Percentiles rank a stretch among this genome's conserved stretches.
phyloP scores from a whole-genome alignment of 2,113 vertebrate species.

The Tautogolabrus adspersus region DNA sequence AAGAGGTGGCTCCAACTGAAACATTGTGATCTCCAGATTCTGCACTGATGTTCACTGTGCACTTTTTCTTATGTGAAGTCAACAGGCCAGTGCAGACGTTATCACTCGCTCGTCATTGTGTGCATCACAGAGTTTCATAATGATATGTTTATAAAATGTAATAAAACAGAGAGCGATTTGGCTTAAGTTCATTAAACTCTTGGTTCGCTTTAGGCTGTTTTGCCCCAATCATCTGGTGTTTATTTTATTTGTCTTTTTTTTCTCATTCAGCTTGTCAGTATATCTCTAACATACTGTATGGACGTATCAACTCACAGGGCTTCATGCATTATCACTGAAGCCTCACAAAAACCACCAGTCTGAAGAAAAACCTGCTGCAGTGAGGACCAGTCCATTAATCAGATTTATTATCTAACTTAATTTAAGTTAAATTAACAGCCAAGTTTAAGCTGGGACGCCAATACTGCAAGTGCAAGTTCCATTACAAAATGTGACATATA shows the following conservation, averaged over 20 bases:
- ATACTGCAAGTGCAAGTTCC: conserved; percentile 8
- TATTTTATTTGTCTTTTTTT: not conserved
- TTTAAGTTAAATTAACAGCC: conserved; percentile 34
- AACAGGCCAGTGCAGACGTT: not conserved
- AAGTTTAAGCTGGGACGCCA: conserved; percentile 14
- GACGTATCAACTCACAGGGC: not conserved
- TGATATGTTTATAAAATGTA: too few relatives aligned
- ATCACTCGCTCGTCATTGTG: not conserved
- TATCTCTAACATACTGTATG: too few relatives aligned
- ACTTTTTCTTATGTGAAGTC: not conserved
- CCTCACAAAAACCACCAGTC: conserved; percentile 14
- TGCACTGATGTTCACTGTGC: not conserved
- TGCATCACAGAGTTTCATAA: not conserved
- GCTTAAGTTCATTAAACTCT: too few relatives aligned
- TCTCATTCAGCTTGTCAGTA: not conserved
- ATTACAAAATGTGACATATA: conserved; percentile 18
- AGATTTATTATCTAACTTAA: conserved; percentile 37
- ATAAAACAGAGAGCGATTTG: too few relatives aligned
- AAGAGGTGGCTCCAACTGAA: conserved; percentile 13
- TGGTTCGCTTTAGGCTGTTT: not conserved
- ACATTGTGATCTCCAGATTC: conserved; percentile 19
- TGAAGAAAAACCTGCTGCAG: not conserved
- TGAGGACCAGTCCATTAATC: conserved; percentile 32
- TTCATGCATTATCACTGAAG: conserved; percentile 1
- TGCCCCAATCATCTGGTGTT: not conserved